Percentiles rank a stretch among this genome's conserved stretches.
These are phyloP conservation scores for Drosophila kepulauana DNA, from an alignment of 1,140 invertebrate genomes.

Conservation along the genomic window DNA sequence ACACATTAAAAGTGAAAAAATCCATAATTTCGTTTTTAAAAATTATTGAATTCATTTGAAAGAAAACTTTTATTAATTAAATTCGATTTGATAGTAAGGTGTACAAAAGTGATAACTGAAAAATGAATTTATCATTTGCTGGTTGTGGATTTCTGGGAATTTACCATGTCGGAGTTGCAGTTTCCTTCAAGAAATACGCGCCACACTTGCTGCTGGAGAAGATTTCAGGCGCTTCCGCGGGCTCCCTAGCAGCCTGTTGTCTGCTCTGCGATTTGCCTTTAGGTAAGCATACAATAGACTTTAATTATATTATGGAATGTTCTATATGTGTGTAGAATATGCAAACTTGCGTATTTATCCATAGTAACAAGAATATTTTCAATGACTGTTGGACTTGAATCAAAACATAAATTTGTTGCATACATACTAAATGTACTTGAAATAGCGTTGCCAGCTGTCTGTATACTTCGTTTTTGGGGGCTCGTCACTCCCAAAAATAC, in stretches of 20 bases:
- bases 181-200: conserved; percentile 98
- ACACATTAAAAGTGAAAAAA: conserved; percentile 13
- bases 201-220: conserved; percentile 96
- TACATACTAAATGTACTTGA: background rate
- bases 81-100: background rate
- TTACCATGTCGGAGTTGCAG: conserved; percentile 98
- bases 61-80: background rate
- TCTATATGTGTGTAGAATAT: conserved; percentile 1
- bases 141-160: conserved; percentile 99
- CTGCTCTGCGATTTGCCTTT: conserved; percentile 96
- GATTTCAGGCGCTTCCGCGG: conserved; percentile 98
- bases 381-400: background rate
- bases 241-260: conserved; percentile 96
- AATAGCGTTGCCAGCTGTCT: conserved; percentile 13
- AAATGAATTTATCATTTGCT: conserved; percentile 97
- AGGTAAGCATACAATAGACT: conserved; percentile 85
- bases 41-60: too few species aligned
- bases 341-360: background rate
- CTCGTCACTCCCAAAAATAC: conserved; percentile 39
- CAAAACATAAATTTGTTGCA: background rate
- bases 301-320: background rate
- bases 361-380: background rate
- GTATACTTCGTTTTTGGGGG: conserved; percentile 37
- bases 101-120: conserved; percentile 10
- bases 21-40: background rate